phyloP scores from a whole-genome alignment of 2,888 invertebrate genomes.

The Xestia sexstrigata region DNA sequence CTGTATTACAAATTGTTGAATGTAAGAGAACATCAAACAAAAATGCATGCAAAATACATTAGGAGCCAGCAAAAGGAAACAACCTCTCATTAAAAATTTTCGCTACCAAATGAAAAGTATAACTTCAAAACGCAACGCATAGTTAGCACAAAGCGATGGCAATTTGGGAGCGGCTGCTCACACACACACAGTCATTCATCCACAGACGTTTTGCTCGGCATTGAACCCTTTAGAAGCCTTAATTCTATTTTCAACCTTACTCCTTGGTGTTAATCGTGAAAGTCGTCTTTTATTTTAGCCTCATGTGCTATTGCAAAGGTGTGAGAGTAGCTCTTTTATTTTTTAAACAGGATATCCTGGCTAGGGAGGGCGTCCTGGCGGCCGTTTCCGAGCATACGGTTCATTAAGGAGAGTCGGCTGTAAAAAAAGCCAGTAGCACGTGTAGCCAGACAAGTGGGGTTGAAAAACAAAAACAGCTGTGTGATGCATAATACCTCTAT shows the following conservation, averaged over 20 bases:
- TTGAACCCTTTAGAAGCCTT: conserved; percentile 42
- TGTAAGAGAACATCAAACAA: conserved; percentile 17
- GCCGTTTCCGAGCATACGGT: conserved; percentile 84
- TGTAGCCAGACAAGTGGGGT: conserved; percentile 80
- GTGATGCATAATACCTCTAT: conserved; percentile 51
- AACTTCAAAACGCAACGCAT: conserved; percentile 53
- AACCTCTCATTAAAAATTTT: conserved; percentile 50
- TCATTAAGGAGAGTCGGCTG: conserved; percentile 79
- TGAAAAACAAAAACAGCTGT: conserved; percentile 70
- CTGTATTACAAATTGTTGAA: not conserved
- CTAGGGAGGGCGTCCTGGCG: conserved; percentile 79
- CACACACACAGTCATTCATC: conserved; percentile 8
- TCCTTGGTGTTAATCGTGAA: conserved; percentile 35
- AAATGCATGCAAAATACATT: conserved; percentile 8
- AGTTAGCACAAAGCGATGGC: conserved; percentile 59
- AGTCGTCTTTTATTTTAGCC: conserved; percentile 48
- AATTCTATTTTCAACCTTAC: conserved; percentile 68
- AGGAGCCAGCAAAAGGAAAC: conserved; percentile 21
- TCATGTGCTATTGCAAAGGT: conserved; percentile 73
- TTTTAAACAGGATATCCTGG: conserved; percentile 89
- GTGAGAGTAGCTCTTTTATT: conserved; percentile 87
- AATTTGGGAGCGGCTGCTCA: conserved; percentile 60
- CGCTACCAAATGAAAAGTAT: conserved; percentile 48
- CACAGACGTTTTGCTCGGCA: conserved; percentile 29
- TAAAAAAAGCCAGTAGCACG: conserved; percentile 84